Conservation (phyloP, 2,113 vertebrate genomes). For the Zonotrichia leucophrys region DNA sequence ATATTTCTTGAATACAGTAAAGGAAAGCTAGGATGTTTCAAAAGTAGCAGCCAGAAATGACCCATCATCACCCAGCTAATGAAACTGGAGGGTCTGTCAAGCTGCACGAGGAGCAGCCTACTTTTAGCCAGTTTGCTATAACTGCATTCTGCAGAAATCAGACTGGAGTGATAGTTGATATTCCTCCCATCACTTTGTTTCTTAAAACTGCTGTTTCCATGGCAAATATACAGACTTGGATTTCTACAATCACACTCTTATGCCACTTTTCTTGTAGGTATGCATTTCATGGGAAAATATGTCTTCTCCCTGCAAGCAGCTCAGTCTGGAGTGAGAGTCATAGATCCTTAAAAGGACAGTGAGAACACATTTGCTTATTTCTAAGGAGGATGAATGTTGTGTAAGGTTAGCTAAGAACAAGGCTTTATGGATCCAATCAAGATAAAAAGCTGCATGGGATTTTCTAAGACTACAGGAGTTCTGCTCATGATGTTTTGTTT, state of each 20-base stretch:
- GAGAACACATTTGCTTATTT: background rate
- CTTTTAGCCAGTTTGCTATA: background rate
- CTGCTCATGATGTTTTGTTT: background rate
- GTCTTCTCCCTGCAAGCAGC: background rate
- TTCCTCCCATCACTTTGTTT: background rate
- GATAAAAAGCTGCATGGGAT: background rate
- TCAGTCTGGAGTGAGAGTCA: background rate
- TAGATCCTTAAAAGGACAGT: background rate
- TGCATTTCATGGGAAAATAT: background rate
- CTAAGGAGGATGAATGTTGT: background rate
- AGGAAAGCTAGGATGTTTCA: background rate
- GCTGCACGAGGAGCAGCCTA: background rate
- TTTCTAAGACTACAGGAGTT: background rate
- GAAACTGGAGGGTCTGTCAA: background rate
- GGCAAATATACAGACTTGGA: conserved; percentile 8
- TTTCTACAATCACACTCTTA: background rate
- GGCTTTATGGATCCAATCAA: background rate
- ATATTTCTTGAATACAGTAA: background rate
- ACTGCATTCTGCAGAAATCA: background rate
- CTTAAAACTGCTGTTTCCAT: conserved; percentile 50
- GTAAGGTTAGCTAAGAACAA: background rate
- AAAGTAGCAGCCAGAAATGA: background rate
- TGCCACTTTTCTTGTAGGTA: background rate
- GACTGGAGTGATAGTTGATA: background rate
- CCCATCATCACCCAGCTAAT: background rate